Evolutionary conservation across 2,797 vertebrate genomes (phyloP).

Genomic region (Varecia variegata): DNA sequence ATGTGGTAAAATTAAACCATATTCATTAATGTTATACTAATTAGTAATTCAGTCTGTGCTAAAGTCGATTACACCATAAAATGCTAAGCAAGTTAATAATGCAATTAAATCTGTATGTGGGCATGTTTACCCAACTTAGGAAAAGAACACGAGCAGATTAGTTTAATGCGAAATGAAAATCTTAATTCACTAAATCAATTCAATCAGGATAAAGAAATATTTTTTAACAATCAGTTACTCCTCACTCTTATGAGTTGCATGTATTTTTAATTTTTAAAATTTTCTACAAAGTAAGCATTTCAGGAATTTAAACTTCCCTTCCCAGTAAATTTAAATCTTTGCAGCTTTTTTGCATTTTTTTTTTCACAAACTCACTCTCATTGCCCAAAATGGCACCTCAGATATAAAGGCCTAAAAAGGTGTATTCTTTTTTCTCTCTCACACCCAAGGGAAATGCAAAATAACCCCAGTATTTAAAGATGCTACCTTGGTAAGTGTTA

Average conservation of each 20-base stretch:
- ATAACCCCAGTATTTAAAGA: neutral
- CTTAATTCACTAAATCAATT: conserved; percentile 56
- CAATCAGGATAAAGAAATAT: neutral
- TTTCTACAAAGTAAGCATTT: neutral
- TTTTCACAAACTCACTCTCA: conserved; percentile 16
- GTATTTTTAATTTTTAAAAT: neutral
- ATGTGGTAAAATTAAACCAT: conserved; percentile 50
- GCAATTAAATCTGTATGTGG: conserved; percentile 38
- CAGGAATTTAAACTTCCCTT: neutral
- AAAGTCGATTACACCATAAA: conserved; percentile 39
- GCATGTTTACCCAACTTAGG: conserved; percentile 45
- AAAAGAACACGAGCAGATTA: conserved; percentile 4
- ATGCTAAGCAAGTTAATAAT: conserved; percentile 64
- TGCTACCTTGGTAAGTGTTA: neutral
- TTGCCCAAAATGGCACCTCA: neutral
- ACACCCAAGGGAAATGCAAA: neutral
- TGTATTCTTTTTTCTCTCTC: neutral
- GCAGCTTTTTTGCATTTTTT: neutral
- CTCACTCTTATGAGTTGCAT: neutral
- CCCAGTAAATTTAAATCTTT: neutral
- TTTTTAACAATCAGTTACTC: neutral
- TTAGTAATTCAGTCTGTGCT: neutral
- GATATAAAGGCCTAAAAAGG: neutral
- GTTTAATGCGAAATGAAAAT: conserved; percentile 38
- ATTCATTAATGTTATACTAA: conserved; percentile 54